phyloP scores from a whole-genome alignment of 2,888 invertebrate genomes.

The Hedychridium roseum region DNA sequence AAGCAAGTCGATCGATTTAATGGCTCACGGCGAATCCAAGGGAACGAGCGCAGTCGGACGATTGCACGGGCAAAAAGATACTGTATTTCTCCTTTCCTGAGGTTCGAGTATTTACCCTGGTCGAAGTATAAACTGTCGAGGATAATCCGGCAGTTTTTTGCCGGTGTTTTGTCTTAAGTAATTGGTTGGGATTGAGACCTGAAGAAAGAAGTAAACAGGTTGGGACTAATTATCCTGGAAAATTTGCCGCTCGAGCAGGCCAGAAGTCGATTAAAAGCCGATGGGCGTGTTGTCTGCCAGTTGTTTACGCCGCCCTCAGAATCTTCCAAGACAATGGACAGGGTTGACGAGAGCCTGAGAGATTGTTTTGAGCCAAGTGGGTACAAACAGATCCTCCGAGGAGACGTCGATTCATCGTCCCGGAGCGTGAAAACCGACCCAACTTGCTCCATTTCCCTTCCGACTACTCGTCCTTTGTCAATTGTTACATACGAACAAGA shows the following conservation, averaged over 20 bases:
- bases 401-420: no score
- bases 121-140: neutral
- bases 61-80: no score
- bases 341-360: conserved; percentile 34
- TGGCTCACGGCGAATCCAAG: no score
- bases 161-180: neutral
- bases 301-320: conserved; percentile 14
- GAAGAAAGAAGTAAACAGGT: conserved; percentile 25
- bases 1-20: no score
- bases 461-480: no score
- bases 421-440: no score
- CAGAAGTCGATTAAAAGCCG: conserved; percentile 13
- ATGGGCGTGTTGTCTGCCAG: conserved; percentile 15
- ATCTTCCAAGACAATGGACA: conserved; percentile 37
- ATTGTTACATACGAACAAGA: no score
- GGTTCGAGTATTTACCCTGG: neutral
- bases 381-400: conserved; percentile 29
- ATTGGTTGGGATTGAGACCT: conserved; percentile 1
- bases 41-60: no score
- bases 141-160: neutral
- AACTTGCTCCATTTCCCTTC: no score
- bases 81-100: no score
- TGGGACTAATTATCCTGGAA: conserved; percentile 24
- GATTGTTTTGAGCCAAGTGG: conserved; percentile 40
- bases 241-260: conserved; percentile 17